Conservation (phyloP, 2,888 invertebrate genomes). For the Ditula angustiorana region DNA sequence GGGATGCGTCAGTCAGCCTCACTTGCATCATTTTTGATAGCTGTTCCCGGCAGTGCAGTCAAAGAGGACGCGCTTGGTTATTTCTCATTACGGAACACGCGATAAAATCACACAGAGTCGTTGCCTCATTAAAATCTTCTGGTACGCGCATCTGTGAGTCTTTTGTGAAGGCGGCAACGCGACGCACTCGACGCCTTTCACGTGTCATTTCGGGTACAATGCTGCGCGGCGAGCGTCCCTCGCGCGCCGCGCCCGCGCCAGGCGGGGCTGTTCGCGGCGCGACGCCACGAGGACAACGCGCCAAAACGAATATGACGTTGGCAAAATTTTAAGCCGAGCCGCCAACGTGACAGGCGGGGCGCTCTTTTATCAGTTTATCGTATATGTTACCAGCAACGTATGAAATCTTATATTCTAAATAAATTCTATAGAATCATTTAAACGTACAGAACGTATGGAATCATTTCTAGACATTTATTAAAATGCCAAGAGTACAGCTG, state of each 20-base stretch:
- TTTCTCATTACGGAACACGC: constrained; percentile 83
- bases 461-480: too few species aligned
- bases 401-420: too few species aligned
- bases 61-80: constrained; percentile 84
- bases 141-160: constrained; percentile 84
- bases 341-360: constrained; percentile 63
- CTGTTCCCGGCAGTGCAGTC: constrained; percentile 68
- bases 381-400: too few species aligned
- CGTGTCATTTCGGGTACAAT: constrained; percentile 84
- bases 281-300: constrained; percentile 51
- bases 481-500: too few species aligned
- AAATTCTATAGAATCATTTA: too few species aligned
- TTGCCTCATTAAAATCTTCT: constrained; percentile 86
- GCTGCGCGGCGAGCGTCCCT: constrained; percentile 52
- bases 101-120: constrained; percentile 85
- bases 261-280: constrained; percentile 47
- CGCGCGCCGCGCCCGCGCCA: constrained; percentile 12
- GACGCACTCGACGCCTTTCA: constrained; percentile 82
- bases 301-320: constrained; percentile 13
- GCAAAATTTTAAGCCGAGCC: constrained; percentile 64
- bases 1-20: constrained; percentile 47
- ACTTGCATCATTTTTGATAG: constrained; percentile 71
- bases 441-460: too few species aligned
- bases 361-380: constrained; percentile 75
- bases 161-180: constrained; percentile 79